Evolutionary conservation across 2,888 invertebrate genomes (phyloP), one percentile per base, ranked within the genome.

Genomic region (Hoplodrina blanda): DNA sequence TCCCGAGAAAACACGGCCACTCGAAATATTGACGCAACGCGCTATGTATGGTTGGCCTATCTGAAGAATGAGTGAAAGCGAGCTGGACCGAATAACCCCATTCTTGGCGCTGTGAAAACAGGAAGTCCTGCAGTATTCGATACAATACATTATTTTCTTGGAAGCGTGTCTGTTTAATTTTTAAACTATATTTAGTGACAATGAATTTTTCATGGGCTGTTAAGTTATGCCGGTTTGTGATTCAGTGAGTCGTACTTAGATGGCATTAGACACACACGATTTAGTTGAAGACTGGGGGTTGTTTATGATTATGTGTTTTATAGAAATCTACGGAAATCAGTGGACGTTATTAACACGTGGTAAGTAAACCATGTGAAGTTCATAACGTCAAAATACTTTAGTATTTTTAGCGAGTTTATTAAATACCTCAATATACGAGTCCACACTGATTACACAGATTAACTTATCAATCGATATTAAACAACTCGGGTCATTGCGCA

Each of bases 11-110:
- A 94, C 90, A 91, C 90, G 89, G 82, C 88, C 88, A 89, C 90
- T 91, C 88, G 91, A 91, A 88, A 89, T 88, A 91, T 91, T 94
- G 94, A 92, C 92, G 91, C 91, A 91, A 93, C 88, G 78, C 70
- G 76, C 89, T 90, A 88, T 89, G 88, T 89, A 89, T 87, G 89
- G 89, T 62, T 84, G 84, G 88, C 87, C 86, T 88, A 87, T 85
- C 87, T 85, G 71, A 76, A 84, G 84, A 83, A 83, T 84, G 50
- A 87, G 90, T 88, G 93, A 93, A 94, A 94, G 91, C 89, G 89
- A 89, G 85, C 86, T 82, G 83, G 80, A 68, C 90, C 89, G 85
- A 81, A 81, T 92, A 91, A 92, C 92, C 94, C 90, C 88, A 88
- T 92, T 94, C 84, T 77, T 73, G 81, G 79, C 76, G 83, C 56